Percentiles rank a stretch among this genome's conserved stretches.
Conservation (phyloP, 2,797 vertebrate genomes). For the Sphenopsis melanotis region DNA sequence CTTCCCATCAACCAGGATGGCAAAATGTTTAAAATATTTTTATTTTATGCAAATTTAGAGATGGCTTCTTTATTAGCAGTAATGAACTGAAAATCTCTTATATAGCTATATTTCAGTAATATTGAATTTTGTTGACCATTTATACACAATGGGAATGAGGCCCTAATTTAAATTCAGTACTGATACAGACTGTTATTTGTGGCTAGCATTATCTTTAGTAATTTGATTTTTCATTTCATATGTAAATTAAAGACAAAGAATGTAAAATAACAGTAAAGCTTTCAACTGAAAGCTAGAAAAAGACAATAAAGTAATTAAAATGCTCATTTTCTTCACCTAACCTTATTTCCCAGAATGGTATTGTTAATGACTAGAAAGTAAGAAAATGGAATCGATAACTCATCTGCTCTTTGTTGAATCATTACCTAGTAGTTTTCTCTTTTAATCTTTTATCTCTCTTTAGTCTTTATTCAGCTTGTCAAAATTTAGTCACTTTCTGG, state of each 20-base stretch:
- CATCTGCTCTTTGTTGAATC: background rate
- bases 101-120: background rate
- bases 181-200: background rate
- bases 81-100: background rate
- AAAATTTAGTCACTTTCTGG: background rate
- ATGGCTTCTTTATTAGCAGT: background rate
- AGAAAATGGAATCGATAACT: background rate
- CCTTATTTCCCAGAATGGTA: background rate
- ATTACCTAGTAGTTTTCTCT: background rate
- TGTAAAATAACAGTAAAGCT: background rate
- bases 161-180: background rate
- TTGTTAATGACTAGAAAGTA: background rate
- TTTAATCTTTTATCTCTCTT: background rate
- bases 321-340: background rate
- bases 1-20: background rate
- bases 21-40: background rate
- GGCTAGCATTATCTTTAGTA: background rate
- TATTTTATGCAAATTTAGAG: background rate
- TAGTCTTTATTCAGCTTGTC: background rate
- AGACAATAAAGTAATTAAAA: background rate
- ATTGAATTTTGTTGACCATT: background rate
- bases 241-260: background rate
- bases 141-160: background rate
- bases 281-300: background rate
- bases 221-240: background rate